These are phyloP conservation scores for Arenaria interpres DNA, from an alignment of 2,113 vertebrate genomes.

Conservation along the genomic window DNA sequence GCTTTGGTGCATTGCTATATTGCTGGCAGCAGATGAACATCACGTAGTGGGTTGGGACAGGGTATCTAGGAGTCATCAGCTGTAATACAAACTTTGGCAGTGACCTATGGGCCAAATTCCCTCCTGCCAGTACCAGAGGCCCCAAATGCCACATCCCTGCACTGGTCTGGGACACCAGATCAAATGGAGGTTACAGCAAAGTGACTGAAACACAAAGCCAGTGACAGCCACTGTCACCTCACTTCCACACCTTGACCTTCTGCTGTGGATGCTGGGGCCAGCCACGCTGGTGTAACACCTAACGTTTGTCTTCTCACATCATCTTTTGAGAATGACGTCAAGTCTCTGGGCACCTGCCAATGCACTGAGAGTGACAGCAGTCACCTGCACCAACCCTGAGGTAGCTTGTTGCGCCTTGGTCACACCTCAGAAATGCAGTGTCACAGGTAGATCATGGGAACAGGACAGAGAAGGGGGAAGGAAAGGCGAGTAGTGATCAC, in stretches of 20 bases:
- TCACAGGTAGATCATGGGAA: accelerated
- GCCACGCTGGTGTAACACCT: neutral
- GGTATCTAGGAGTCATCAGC: neutral
- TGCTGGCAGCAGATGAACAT: neutral
- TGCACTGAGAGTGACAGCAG: neutral
- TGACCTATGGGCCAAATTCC: neutral
- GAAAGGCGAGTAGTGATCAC: neutral
- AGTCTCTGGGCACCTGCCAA: neutral
- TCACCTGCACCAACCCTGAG: neutral
- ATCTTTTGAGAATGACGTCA: neutral
- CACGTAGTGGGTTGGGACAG: neutral
- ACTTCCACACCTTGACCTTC: neutral
- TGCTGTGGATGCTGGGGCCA: neutral
- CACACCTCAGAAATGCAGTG: neutral
- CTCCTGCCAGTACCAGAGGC: neutral
- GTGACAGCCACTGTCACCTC: neutral
- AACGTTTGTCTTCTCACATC: neutral
- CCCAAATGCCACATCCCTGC: neutral
- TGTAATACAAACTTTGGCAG: neutral
- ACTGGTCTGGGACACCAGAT: neutral
- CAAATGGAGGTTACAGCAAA: neutral
- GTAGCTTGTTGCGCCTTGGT: neutral
- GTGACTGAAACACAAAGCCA: neutral
- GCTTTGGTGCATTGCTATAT: neutral
- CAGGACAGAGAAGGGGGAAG: neutral